A percentile compares a stretch with the other conserved stretches of the same genome.
phyloP scores from a whole-genome alignment of 1,140 invertebrate species.

The Saxidomus purpurata region DNA sequence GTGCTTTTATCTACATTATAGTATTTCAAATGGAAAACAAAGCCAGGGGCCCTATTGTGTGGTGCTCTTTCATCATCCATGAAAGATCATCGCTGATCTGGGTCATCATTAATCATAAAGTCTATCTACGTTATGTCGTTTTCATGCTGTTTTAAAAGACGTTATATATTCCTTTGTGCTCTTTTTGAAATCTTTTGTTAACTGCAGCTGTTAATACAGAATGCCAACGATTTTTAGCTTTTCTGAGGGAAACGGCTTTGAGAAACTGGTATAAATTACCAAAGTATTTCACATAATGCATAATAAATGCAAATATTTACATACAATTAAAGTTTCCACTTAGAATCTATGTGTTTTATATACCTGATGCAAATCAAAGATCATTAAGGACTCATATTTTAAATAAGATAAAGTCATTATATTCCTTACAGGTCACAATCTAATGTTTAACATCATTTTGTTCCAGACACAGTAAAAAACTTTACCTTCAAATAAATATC shows the following conservation, averaged over 20 bases:
- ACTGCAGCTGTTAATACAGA: conserved; percentile 30
- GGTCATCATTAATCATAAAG: conserved; percentile 59
- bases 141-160: conserved; percentile 57
- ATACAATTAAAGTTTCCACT: neutral
- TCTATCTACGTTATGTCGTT: conserved; percentile 60
- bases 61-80: neutral
- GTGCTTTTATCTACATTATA: conserved; percentile 30
- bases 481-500: no score
- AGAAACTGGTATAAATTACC: neutral
- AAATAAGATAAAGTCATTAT: no score
- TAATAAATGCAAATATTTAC: neutral
- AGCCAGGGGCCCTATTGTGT: conserved; percentile 61
- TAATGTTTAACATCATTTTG: no score
- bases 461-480: no score
- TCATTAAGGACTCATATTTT: neutral
- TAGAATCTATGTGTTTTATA: neutral
- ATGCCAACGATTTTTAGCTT: neutral
- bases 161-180: conserved; percentile 43
- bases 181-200: conserved; percentile 55
- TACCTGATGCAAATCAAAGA: neutral
- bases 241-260: neutral
- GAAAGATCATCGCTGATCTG: conserved; percentile 35
- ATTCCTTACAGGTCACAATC: no score
- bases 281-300: neutral
- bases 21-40: conserved; percentile 57